A percentile compares a stretch with the other conserved stretches of the same genome.
These are phyloP conservation scores for Zoanthus gigantus DNA, from an alignment of 92 coral and sea anemone species.

Conservation along the genomic window DNA sequence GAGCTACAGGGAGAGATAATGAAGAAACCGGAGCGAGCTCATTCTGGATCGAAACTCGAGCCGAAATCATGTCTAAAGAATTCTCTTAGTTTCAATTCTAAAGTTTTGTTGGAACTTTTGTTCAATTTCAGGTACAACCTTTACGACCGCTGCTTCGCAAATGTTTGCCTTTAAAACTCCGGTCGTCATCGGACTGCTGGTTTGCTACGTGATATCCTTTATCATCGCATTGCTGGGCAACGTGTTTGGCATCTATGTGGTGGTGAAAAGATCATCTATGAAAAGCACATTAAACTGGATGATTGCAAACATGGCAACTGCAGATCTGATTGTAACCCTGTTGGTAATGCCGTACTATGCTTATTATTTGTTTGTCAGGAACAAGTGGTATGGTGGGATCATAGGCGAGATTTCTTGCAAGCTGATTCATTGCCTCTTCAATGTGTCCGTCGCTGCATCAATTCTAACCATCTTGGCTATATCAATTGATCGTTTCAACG, in stretches of 20 bases:
- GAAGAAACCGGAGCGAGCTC: no score
- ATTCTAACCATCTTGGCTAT: slow-evolving; percentile 57
- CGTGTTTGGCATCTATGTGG: slow-evolving; percentile 56
- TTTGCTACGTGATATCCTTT: slow-evolving; percentile 56
- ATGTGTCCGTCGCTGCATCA: slow-evolving; percentile 59
- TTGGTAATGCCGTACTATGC: slow-evolving; percentile 56
- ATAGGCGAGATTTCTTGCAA: slow-evolving; percentile 56
- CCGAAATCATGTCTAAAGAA: no score
- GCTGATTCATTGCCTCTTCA: slow-evolving; percentile 39
- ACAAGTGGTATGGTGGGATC: slow-evolving; percentile 45
- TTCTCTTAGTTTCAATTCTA: no score
- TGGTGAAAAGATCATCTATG: slow-evolving; percentile 42
- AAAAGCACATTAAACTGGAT: slow-evolving; percentile 41
- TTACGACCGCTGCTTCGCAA: background rate
- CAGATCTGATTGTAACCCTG: slow-evolving; percentile 53
- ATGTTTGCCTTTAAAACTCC: background rate
- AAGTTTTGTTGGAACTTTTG: no score
- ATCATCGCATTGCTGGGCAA: slow-evolving; percentile 57
- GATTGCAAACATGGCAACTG: slow-evolving; percentile 71
- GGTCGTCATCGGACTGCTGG: slow-evolving; percentile 34
- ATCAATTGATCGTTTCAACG: slow-evolving; percentile 59
- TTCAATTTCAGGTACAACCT: background rate
- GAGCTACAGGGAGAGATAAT: no score
- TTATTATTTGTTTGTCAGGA: slow-evolving; percentile 9
- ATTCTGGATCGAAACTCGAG: no score